Percentiles rank a stretch among this genome's conserved stretches.
phyloP scores from a whole-genome alignment of 2,113 vertebrate genomes.

The Pithys albifrons region DNA sequence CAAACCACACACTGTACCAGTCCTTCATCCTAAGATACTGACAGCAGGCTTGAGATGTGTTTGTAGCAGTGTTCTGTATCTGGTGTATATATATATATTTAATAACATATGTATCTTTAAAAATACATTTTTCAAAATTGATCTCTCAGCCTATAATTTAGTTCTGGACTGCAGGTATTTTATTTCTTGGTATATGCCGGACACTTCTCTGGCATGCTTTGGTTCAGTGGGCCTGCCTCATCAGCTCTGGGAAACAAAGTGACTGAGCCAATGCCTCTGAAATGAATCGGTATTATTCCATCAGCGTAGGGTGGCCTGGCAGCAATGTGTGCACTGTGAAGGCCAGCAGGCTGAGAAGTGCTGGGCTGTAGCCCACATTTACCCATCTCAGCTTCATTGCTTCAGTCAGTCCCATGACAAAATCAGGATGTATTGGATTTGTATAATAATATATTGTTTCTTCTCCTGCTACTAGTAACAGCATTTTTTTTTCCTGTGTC shows the following conservation, averaged over 20 bases:
- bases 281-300: background rate
- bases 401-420: background rate
- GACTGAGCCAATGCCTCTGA: background rate
- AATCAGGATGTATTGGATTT: background rate
- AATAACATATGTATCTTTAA: background rate
- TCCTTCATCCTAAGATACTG: background rate
- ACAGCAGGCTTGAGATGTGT: background rate
- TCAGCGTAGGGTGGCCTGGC: background rate
- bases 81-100: background rate
- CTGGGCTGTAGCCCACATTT: background rate
- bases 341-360: background rate
- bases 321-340: background rate
- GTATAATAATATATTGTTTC: background rate
- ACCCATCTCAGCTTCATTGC: background rate
- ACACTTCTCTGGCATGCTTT: background rate
- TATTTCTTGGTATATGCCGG: background rate
- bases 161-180: background rate
- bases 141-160: background rate
- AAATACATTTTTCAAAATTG: constrained; percentile 13
- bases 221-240: background rate
- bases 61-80: background rate
- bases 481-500: background rate
- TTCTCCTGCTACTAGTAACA: background rate
- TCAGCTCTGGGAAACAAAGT: background rate
- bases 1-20: background rate